A percentile compares a stretch with the other conserved stretches of the same genome.
Evolutionary conservation across 2,888 invertebrate genomes (phyloP).

Genomic region (Tipula helvola): DNA sequence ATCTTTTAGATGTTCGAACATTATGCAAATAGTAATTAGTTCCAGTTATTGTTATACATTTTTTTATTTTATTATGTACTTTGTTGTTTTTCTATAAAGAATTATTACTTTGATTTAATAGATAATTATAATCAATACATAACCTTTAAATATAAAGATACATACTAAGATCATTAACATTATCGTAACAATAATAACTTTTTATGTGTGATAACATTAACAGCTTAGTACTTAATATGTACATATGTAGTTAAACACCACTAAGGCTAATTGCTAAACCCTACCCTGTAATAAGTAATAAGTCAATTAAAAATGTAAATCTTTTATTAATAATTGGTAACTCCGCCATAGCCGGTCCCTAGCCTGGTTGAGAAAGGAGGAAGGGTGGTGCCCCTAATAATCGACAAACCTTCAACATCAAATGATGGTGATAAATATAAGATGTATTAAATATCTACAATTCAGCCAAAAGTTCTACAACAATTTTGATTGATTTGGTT

Average conservation of each 20-base stretch:
- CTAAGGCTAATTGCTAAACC: not conserved
- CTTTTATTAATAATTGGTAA: too few species aligned
- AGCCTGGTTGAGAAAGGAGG: too few species aligned
- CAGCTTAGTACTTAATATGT: not conserved
- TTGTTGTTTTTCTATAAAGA: not conserved
- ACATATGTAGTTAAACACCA: not conserved
- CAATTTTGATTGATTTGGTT: too few species aligned
- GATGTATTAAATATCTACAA: too few species aligned
- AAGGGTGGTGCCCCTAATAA: too few species aligned
- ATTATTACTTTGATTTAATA: not conserved
- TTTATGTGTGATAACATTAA: not conserved
- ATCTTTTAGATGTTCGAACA: not conserved
- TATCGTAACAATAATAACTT: not conserved
- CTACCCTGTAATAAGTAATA: too few species aligned
- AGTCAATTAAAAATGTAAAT: too few species aligned
- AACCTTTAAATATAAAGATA: not conserved
- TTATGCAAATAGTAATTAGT: not conserved
- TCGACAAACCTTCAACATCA: too few species aligned
- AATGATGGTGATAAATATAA: too few species aligned
- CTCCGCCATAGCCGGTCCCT: too few species aligned
- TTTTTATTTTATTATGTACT: not conserved
- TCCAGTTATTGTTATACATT: not conserved
- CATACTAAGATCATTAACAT: not conserved
- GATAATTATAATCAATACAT: not conserved
- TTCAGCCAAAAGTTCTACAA: too few species aligned